Conservation (phyloP, 2,113 vertebrate genomes). For the Ranitomeya variabilis region DNA sequence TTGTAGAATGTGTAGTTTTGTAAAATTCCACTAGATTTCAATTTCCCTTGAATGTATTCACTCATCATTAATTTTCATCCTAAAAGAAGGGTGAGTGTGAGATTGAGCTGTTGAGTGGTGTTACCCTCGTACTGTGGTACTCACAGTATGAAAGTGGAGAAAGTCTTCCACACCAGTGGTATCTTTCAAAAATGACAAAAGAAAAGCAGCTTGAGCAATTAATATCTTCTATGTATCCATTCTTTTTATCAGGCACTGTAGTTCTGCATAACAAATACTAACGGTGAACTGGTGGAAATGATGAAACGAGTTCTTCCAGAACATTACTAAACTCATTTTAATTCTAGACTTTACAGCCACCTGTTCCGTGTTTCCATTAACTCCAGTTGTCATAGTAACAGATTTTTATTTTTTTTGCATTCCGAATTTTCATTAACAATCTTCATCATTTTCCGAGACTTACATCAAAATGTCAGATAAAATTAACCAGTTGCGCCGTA, state of each 20-base stretch:
- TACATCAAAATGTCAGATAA: constrained; percentile 53
- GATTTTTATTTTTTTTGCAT: constrained; percentile 29
- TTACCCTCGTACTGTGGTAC: too few relatives aligned
- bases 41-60: too few relatives aligned
- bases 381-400: constrained; percentile 43
- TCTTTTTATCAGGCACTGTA: not conserved
- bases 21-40: too few relatives aligned
- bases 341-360: constrained; percentile 34
- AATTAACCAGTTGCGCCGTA: constrained; percentile 42
- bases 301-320: not conserved
- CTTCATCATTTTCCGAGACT: constrained; percentile 49
- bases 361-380: constrained; percentile 17
- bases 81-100: too few relatives aligned
- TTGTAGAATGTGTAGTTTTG: too few relatives aligned
- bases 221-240: not conserved
- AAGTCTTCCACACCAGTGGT: too few relatives aligned
- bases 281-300: not conserved
- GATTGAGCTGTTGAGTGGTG: too few relatives aligned
- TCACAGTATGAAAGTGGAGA: too few relatives aligned
- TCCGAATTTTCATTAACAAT: constrained; percentile 45
- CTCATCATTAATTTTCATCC: too few relatives aligned
- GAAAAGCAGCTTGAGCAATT: too few relatives aligned
- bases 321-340: constrained; percentile 20
- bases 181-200: too few relatives aligned
- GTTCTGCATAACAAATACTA: not conserved